These are phyloP conservation scores for Microtus richardsoni DNA, from an alignment of 2,113 vertebrate genomes.

Conservation along the genomic window DNA sequence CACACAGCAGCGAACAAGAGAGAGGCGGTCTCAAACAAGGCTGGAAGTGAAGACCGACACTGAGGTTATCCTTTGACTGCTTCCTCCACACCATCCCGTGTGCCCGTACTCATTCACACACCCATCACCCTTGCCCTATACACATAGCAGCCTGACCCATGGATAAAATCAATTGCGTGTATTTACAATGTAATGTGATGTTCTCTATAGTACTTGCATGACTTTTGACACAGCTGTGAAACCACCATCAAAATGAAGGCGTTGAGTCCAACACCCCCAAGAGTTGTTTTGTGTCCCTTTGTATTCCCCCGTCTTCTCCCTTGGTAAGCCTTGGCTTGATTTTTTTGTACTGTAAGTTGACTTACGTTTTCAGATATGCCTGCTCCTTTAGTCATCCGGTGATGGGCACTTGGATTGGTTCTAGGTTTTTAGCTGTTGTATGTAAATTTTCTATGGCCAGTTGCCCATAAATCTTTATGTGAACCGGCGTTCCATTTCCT, in stretches of 20 bases:
- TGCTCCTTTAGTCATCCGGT: not conserved
- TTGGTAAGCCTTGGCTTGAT: not conserved
- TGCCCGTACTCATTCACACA: not conserved
- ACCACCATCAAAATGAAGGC: not conserved
- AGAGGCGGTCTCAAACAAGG: not conserved
- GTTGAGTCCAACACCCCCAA: not conserved
- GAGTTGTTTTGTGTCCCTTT: not conserved
- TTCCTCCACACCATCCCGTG: not conserved
- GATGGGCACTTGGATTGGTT: not conserved
- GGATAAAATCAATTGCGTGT: not conserved
- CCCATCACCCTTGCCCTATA: not conserved
- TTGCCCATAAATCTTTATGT: not conserved
- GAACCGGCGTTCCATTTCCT: not conserved
- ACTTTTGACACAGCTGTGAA: not conserved
- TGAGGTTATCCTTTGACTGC: not conserved
- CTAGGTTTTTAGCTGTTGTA: not conserved
- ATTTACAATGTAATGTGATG: not conserved
- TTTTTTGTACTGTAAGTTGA: not conserved
- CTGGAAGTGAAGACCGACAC: not conserved
- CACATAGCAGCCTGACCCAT: not conserved
- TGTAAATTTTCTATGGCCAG: not conserved
- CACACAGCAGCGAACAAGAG: not conserved
- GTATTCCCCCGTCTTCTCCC: not conserved
- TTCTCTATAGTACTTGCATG: not conserved
- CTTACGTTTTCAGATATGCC: not conserved